Conservation (phyloP, 2,888 invertebrate species). For the Eristalis pertinax region DNA sequence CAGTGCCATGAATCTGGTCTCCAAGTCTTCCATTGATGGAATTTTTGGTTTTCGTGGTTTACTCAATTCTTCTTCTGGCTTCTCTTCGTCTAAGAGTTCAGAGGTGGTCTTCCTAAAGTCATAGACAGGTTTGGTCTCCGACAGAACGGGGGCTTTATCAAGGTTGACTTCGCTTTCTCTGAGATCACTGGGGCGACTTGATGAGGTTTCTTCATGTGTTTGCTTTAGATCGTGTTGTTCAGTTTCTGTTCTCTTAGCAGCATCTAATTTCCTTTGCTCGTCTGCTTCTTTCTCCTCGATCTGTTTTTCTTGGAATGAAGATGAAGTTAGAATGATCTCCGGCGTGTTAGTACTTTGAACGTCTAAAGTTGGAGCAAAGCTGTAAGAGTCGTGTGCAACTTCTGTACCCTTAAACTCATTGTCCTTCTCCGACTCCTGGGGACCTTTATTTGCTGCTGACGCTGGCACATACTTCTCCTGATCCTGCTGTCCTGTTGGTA, state of each 20-base stretch:
- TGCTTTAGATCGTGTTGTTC: neutral
- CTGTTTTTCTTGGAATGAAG: neutral
- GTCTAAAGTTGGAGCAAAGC: neutral
- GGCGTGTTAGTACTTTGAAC: neutral
- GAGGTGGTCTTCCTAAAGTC: neutral
- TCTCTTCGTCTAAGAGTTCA: no score
- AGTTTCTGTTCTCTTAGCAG: neutral
- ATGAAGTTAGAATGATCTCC: neutral
- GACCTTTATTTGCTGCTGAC: neutral
- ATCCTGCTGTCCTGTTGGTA: neutral
- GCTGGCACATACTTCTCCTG: neutral
- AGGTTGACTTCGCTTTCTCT: neutral
- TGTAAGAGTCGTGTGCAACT: neutral
- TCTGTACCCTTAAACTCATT: neutral
- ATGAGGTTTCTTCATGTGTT: neutral
- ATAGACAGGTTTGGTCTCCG: neutral
- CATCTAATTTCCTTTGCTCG: neutral
- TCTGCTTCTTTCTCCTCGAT: neutral
- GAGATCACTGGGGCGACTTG: neutral
- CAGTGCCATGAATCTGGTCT: slow-evolving; percentile 77
- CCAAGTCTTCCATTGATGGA: slow-evolving; percentile 69
- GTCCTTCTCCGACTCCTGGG: neutral
- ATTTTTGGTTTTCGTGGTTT: neutral
- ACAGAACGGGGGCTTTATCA: neutral
- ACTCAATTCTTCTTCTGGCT: neutral